Base-by-base conservation (phyloP, 92 coral and sea anemone species). In the Phenganax marumi region DNA sequence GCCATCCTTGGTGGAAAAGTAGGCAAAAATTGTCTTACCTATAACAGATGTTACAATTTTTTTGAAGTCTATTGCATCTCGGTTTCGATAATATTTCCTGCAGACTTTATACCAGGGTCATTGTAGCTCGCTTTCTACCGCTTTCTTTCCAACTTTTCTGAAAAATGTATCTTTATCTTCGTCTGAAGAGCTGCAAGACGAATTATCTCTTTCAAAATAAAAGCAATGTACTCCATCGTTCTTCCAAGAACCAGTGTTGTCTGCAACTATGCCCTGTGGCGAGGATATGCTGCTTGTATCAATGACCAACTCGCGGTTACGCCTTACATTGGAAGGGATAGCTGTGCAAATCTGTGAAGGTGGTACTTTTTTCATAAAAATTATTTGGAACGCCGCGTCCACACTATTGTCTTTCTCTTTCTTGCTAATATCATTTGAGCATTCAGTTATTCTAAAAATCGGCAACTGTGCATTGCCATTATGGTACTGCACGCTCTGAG, bases 101-200 rank as follows among this genome's bases (percentile, higher is more conserved):
- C 75, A 70, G 25, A 70, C 51, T 33, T 70, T 70, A 48, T 70
- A 70, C 75, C 75, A 70, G 14, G 75, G 75, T 39, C 75, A 19
- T 22, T 70, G 21, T 22, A 70, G 50, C 14, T 9, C 17, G 22
- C 22, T 25, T 70, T 70, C 75, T 9, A 19, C 22, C 11, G 50
- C 75, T 11, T 70, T 70, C 51, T 70, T 70, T 11, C n/a, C 75
- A 9, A 33, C 21, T 25, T 70, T 24, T 7, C 52, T 24, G 39
- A 70, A 70, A 3, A 26, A 6, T 13, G 18, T 17, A 70, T 22
- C 9, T 26, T 70, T 9, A 70, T 8, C 24, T n/a, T 6, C 3
- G 52, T 17, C 47, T 50, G 12, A 24, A 21, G 76, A 70, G 39
- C 8, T 52, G 8, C 7, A 24, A 26, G 54, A 9, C 8, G 19